These are phyloP conservation scores for Trichomycterus rosablanca DNA, from an alignment of 2,113 vertebrate species.

Conservation along the genomic window DNA sequence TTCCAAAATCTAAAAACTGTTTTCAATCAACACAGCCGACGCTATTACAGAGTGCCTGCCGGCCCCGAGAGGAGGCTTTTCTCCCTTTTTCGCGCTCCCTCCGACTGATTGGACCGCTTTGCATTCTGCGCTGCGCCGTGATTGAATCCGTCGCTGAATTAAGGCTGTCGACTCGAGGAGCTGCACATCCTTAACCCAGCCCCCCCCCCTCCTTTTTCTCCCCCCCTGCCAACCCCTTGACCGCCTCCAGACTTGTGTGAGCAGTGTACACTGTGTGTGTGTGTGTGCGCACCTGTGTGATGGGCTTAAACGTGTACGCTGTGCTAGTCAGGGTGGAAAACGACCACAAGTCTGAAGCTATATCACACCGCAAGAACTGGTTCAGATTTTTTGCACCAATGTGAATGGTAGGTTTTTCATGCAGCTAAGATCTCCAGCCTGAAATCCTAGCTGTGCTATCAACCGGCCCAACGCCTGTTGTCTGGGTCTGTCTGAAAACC, in stretches of 20 bases:
- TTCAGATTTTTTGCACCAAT: too few species aligned
- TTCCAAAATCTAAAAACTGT: conserved; percentile 99
- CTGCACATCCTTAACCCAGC: conserved; percentile 82
- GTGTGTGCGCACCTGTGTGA: too few species aligned
- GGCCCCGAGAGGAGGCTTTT: conserved; percentile 68
- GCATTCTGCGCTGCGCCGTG: conserved; percentile 90
- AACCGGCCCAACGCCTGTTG: too few species aligned
- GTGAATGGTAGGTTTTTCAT: too few species aligned
- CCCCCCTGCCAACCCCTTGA: conserved; percentile 51
- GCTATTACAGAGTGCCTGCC: conserved; percentile 86
- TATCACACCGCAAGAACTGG: too few species aligned
- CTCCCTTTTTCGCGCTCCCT: conserved; percentile 60
- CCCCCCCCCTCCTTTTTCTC: conserved; percentile 47
- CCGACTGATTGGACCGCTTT: conserved; percentile 81
- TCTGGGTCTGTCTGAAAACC: too few species aligned
- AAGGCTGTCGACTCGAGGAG: conserved; percentile 94
- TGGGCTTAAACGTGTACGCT: background rate
- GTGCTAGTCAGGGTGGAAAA: too few species aligned
- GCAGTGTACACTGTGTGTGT: background rate
- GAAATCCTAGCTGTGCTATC: too few species aligned
- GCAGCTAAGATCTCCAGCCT: too few species aligned
- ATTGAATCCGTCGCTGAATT: conserved; percentile 99
- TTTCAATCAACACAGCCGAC: conserved; percentile 99
- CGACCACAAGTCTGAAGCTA: too few species aligned
- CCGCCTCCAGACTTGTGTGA: conserved; percentile 38